Percentiles rank a stretch among this genome's conserved stretches.
phyloP scores from a whole-genome alignment of 2,888 invertebrate genomes.

The Aproaerema taeniolella region DNA sequence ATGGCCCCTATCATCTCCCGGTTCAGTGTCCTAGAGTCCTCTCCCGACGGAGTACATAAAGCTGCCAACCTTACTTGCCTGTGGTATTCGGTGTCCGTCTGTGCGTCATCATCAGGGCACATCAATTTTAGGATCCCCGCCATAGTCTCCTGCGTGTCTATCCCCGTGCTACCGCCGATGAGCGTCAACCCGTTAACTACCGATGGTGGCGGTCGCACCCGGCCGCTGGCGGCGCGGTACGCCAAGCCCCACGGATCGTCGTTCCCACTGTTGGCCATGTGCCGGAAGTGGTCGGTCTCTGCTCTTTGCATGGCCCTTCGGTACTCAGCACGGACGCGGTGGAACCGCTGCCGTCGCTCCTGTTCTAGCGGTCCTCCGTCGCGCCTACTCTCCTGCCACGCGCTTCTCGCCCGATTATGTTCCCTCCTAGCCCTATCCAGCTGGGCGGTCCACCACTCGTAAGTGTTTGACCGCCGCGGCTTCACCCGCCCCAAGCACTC shows the following conservation, averaged over 20 bases:
- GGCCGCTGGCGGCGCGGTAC: constrained; percentile 21
- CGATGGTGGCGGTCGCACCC: constrained; percentile 19
- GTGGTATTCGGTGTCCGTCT: constrained; percentile 22
- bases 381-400: constrained; percentile 15
- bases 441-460: constrained; percentile 19
- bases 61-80: constrained; percentile 19
- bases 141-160: constrained; percentile 18
- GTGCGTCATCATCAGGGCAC: constrained; percentile 30
- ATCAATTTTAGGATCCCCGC: constrained; percentile 17
- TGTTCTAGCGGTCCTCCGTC: not conserved
- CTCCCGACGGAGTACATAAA: constrained; percentile 18
- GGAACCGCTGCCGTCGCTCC: not conserved
- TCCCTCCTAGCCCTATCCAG: constrained; percentile 9
- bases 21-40: constrained; percentile 15
- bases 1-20: constrained; percentile 13
- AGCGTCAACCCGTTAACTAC: constrained; percentile 16
- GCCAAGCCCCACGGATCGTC: constrained; percentile 16
- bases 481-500: constrained; percentile 9
- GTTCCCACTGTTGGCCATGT: constrained; percentile 18
- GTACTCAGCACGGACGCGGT: not conserved
- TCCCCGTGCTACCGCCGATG: constrained; percentile 9
- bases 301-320: constrained; percentile 10
- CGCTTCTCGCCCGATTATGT: constrained; percentile 4
- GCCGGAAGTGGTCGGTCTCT: not conserved
- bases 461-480: constrained; percentile 1